These are phyloP conservation scores for Nomada ferruginata DNA, from an alignment of 2,888 invertebrate genomes.

Conservation along the genomic window DNA sequence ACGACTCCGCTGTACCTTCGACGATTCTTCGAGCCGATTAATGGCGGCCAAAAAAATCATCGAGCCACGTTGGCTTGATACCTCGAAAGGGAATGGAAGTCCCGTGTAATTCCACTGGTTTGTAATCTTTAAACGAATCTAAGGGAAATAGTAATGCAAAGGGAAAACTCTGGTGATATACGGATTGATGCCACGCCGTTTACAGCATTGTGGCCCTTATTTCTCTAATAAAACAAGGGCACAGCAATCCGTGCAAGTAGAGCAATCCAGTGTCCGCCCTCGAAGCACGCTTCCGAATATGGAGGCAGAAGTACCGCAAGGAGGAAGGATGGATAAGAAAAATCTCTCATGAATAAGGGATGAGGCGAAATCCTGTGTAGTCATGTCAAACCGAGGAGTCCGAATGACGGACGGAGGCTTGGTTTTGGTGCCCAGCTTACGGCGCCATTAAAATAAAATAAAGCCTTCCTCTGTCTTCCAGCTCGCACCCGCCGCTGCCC, in stretches of 20 bases:
- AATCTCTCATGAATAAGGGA: slow-evolving; percentile 79
- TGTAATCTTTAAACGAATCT: background rate
- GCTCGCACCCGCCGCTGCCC: slow-evolving; percentile 49
- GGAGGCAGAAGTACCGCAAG: slow-evolving; percentile 14
- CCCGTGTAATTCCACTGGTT: background rate
- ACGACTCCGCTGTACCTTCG: background rate
- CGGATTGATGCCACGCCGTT: background rate
- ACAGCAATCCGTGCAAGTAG: slow-evolving; percentile 28
- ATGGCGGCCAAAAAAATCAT: background rate
- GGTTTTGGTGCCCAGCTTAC: slow-evolving; percentile 74
- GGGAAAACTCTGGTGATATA: background rate
- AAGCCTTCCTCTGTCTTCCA: slow-evolving; percentile 70
- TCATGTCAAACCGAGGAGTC: slow-evolving; percentile 63
- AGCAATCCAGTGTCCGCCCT: slow-evolving; percentile 24
- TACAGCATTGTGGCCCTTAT: background rate
- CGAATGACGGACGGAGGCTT: slow-evolving; percentile 74
- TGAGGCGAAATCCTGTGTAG: slow-evolving; percentile 75
- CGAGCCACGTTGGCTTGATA: background rate
- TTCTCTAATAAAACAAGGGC: background rate
- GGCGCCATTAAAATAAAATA: slow-evolving; percentile 80
- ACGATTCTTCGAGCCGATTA: background rate
- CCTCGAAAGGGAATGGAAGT: background rate
- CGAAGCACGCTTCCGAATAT: slow-evolving; percentile 24
- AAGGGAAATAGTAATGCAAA: too few species aligned
- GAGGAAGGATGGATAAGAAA: slow-evolving; percentile 40